These are phyloP conservation scores for Pelagia noctiluca DNA, from an alignment of 30 jellyfish, hydroid and myxozoan species.

Conservation along the genomic window DNA sequence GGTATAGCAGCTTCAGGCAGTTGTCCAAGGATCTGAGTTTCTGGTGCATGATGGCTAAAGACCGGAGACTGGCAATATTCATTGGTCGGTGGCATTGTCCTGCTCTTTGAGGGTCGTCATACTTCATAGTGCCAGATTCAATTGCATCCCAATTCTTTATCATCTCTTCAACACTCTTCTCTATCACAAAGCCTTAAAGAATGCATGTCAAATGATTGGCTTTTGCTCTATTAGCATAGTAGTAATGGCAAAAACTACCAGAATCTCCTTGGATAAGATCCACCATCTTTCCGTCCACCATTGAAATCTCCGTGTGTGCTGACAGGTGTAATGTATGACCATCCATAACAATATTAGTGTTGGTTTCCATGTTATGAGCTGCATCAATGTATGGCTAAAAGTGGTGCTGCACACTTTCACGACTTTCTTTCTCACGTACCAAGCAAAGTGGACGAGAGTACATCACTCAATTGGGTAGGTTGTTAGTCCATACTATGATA, in stretches of 20 bases:
- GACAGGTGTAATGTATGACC: no score
- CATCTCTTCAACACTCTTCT: not conserved
- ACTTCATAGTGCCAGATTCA: constrained; percentile 2
- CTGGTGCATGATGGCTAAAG: not conserved
- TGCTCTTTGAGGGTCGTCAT: constrained; percentile 6
- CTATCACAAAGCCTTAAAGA: not conserved
- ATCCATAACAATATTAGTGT: no score
- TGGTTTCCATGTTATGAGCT: no score
- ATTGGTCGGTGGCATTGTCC: constrained; percentile 21
- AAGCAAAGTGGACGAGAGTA: no score
- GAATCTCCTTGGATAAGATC: constrained; percentile 37
- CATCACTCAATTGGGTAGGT: no score
- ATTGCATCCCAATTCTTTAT: not conserved
- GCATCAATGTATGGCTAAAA: no score
- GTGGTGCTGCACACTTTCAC: no score
- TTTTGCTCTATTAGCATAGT: not conserved
- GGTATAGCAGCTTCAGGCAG: not conserved
- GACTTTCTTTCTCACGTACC: no score
- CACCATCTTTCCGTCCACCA: no score
- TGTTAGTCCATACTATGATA: no score
- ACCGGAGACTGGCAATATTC: not conserved
- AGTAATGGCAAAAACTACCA: constrained; percentile 7
- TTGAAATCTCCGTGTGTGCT: no score
- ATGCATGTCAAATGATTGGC: constrained; percentile 4
- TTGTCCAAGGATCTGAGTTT: not conserved